phyloP scores from a whole-genome alignment of 2,113 vertebrate species.

The Progne subis region DNA sequence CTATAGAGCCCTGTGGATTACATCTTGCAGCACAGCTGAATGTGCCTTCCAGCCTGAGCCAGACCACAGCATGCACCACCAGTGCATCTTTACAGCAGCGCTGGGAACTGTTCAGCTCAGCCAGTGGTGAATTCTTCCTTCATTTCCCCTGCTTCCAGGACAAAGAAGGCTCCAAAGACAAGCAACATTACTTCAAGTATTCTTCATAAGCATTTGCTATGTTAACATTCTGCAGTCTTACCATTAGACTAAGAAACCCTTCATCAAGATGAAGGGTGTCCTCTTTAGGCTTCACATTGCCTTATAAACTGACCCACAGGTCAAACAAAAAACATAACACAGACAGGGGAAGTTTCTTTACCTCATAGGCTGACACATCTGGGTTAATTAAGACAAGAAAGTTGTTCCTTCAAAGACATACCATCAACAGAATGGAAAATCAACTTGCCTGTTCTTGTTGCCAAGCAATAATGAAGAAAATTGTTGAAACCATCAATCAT shows the following conservation, averaged over 20 bases:
- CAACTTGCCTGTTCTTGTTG: not conserved
- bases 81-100: fast-evolving
- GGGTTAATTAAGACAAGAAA: not conserved
- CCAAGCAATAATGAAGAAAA: conserved; percentile 3
- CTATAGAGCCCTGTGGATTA: not conserved
- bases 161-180: not conserved
- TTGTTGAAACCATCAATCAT: not conserved
- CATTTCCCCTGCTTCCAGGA: not conserved
- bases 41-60: not conserved
- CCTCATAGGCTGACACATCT: not conserved
- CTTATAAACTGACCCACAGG: not conserved
- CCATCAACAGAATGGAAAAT: not conserved
- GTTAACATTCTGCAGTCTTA: not conserved
- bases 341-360: not conserved
- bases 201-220: not conserved
- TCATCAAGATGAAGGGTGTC: not conserved
- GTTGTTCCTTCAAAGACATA: not conserved
- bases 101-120: not conserved
- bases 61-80: fast-evolving
- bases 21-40: not conserved
- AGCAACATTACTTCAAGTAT: not conserved
- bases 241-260: not conserved
- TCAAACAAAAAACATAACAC: not conserved
- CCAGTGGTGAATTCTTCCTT: not conserved
- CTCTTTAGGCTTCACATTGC: not conserved